Evolutionary conservation across 37 sponge, comb jelly and placozoan genomes (phyloP).

Genomic region (Oscarella lobularis): DNA sequence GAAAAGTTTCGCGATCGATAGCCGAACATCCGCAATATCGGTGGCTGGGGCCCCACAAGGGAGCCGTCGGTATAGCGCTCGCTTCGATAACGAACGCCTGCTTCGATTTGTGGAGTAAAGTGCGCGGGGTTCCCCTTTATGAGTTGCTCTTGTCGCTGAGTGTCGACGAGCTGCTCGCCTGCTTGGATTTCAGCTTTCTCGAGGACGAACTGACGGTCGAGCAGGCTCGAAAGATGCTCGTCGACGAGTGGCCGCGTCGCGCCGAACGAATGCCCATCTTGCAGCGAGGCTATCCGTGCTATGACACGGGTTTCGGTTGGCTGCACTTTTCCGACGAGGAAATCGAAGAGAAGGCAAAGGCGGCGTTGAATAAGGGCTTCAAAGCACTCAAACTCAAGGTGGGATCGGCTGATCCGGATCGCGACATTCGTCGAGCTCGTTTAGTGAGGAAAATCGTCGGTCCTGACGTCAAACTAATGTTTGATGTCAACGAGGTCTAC

Average conservation of each 20-base stretch:
- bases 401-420: neutral
- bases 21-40: neutral
- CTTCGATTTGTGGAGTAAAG: neutral
- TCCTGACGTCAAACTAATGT: neutral
- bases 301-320: neutral
- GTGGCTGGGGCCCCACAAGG: neutral
- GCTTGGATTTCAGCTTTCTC: neutral
- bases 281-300: neutral
- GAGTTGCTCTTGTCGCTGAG: conserved; percentile 7
- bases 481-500: neutral
- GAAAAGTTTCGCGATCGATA: neutral
- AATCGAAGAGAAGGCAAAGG: neutral
- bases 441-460: neutral
- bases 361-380: neutral
- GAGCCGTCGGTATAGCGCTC: neutral
- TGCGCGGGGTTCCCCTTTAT: conserved; percentile 13
- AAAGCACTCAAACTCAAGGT: neutral
- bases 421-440: neutral
- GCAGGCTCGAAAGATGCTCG: neutral
- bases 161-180: neutral
- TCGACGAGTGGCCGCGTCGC: neutral
- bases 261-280: neutral
- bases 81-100: neutral
- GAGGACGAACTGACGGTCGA: neutral
- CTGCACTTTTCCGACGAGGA: neutral